A percentile compares a stretch with the other conserved stretches of the same genome.
These are phyloP conservation scores for Microtus ochrogaster DNA, from an alignment of 2,113 vertebrate genomes.

Conservation along the genomic window DNA sequence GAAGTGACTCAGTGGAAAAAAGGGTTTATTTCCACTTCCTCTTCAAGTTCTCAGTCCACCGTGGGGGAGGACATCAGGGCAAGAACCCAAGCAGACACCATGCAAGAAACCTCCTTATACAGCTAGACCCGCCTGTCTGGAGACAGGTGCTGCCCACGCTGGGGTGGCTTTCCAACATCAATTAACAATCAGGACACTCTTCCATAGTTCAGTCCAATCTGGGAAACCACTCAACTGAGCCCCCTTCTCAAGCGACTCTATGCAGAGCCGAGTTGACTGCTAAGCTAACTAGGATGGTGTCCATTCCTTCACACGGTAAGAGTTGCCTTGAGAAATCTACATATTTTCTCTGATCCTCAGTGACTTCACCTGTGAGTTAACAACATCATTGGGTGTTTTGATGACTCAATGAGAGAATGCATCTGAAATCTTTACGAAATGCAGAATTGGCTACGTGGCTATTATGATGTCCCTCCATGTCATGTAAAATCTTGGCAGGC, in stretches of 20 bases:
- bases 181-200: not conserved
- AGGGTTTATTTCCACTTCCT: not conserved
- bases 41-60: not conserved
- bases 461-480: not conserved
- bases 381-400: not conserved
- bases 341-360: not conserved
- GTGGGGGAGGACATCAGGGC: not conserved
- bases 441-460: not conserved
- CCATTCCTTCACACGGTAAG: not conserved
- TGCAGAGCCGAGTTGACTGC: not conserved
- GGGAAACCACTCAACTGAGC: not conserved
- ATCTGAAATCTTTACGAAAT: constrained; percentile 25
- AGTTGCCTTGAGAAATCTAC: not conserved
- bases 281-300: not conserved
- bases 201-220: not conserved
- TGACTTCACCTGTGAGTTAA: not conserved
- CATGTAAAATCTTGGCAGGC: not conserved
- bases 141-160: not conserved
- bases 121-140: not conserved
- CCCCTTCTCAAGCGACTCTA: not conserved
- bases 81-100: not conserved
- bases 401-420: constrained; percentile 1
- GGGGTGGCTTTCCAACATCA: not conserved
- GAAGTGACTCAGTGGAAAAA: not conserved
- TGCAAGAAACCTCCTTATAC: not conserved